Evolutionary conservation across 2,113 vertebrate genomes (phyloP).

Genomic region (Pitta sordida): DNA sequence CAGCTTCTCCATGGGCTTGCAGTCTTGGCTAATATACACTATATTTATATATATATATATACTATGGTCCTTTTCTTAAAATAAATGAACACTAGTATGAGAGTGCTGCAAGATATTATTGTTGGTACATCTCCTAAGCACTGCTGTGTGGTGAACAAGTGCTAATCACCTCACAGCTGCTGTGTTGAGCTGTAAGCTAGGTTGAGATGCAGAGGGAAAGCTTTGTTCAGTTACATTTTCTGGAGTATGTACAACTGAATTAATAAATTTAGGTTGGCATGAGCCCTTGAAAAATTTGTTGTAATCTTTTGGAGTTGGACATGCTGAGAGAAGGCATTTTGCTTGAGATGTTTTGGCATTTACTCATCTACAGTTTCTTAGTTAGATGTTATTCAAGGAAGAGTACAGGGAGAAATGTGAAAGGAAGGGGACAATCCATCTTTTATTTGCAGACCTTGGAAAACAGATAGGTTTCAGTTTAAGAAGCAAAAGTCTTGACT

Average conservation of each 20-base stretch:
- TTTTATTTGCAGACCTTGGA: not conserved
- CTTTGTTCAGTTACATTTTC: not conserved
- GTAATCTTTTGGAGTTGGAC: not conserved
- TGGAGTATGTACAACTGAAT: not conserved
- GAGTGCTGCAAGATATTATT: not conserved
- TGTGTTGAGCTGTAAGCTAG: not conserved
- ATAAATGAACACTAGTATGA: not conserved
- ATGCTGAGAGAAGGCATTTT: not conserved
- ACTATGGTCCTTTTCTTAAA: not conserved
- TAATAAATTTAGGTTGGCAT: not conserved
- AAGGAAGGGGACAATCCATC: not conserved
- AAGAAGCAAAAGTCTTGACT: not conserved
- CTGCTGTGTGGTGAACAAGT: not conserved
- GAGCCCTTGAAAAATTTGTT: not conserved
- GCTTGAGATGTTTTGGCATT: not conserved
- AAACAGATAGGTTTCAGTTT: not conserved
- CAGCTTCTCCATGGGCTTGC: not conserved
- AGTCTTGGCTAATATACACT: not conserved
- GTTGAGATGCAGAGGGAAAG: not conserved
- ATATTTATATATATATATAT: too few species aligned
- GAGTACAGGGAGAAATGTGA: not conserved
- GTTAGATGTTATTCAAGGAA: not conserved
- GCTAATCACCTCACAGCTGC: not conserved
- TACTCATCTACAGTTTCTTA: not conserved
- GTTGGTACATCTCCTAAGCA: not conserved